phyloP scores from a whole-genome alignment of 2,888 invertebrate genomes.

The Teinopalpus imperialis region DNA sequence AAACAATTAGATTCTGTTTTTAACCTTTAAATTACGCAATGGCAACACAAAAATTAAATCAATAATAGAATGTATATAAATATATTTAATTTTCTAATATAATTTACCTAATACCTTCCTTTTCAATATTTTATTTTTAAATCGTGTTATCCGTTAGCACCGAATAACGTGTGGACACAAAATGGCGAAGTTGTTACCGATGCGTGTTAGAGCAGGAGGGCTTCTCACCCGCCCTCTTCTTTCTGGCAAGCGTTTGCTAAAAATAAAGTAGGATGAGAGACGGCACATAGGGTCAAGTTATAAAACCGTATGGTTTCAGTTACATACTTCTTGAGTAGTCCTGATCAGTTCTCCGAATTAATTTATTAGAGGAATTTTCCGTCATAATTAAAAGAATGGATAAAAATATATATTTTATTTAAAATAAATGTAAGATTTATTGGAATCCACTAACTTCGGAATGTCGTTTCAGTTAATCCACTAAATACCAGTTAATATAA shows the following conservation, averaged over 20 bases:
- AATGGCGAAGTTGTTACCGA: constrained; percentile 17
- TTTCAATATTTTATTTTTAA: background rate
- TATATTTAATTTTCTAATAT: background rate
- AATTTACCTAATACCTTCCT: constrained; percentile 1
- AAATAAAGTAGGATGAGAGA: background rate
- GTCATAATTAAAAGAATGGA: too few relatives aligned
- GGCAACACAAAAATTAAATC: background rate
- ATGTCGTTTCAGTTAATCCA: too few relatives aligned
- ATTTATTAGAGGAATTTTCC: too few relatives aligned
- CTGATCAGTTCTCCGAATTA: too few relatives aligned
- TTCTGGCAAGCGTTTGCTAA: background rate
- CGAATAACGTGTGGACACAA: constrained; percentile 14
- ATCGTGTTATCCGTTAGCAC: background rate
- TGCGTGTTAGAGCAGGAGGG: constrained; percentile 10
- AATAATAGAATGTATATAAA: background rate
- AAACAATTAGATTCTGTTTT: too few relatives aligned
- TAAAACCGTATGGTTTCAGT: background rate
- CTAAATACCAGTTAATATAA: too few relatives aligned
- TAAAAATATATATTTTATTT: too few relatives aligned
- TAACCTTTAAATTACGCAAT: too few relatives aligned
- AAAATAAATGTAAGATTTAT: too few relatives aligned
- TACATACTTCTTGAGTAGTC: background rate
- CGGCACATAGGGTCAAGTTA: background rate
- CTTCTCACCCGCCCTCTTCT: background rate
- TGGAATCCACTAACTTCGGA: too few relatives aligned